Evolutionary conservation across 2,113 vertebrate genomes (phyloP), one percentile per base, ranked within the genome.

Genomic region (Callocephalon fimbriatum): DNA sequence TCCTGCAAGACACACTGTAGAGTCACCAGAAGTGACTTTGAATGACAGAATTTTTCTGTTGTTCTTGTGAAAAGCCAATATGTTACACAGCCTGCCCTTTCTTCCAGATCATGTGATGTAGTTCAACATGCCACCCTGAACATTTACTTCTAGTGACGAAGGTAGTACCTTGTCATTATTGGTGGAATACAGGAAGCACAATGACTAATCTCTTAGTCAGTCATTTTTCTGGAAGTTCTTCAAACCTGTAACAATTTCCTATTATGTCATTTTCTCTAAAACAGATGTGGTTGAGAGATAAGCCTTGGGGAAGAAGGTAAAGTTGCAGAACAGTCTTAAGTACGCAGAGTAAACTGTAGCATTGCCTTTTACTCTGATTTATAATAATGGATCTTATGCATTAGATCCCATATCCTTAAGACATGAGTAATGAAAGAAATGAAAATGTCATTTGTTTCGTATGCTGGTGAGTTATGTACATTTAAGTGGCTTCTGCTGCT

Each of bases 211-310:
- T 81, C 93, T 95, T 62, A 87, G 82, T 70, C 84, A 94, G 82
- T 90, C 42, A 50, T 91, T 94, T 81, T 67, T 86, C 79, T 86
- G 74, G 62, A 96, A 89, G 88, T 94, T 85, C 67, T 95, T 95
- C 83, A 95, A 87, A 92, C 53, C 53, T 62, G 26, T 96, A 95
- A 82, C 79, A 61, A 79, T 97, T 95, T 96, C 86, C 87, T 58
- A 92, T 96, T 91, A 91, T 94, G 86, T 97, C 95, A 97, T 91
- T 93, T 83, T 94, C 84, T 95, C 92, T 59, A 81, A 92, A 96
- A 97, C 73, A 95, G 90, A 97, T 94, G 71, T 88, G 80, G 62
- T 53, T 47, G 54, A 82, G 12, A 84, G 61, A 82, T 68, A 92
- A 95, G 77, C 84, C 91, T 71, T 45, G 44, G 70, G 88, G 66